Conservation (phyloP, 2,797 vertebrate species). For the Spondyliosoma cantharus region DNA sequence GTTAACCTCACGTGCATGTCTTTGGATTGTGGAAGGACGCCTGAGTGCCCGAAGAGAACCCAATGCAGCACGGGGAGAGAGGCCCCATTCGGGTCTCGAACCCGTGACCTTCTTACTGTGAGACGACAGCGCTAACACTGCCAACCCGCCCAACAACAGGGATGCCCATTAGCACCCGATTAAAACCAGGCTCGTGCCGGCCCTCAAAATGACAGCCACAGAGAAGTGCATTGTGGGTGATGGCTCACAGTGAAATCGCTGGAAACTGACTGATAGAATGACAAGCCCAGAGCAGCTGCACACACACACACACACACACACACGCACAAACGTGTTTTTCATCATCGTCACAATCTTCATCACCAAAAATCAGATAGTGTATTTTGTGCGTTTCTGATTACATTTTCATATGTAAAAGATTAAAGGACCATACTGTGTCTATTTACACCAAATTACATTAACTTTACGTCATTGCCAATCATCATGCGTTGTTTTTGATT, state of each 20-base stretch:
- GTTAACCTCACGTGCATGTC: too few relatives aligned
- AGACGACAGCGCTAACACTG: too few relatives aligned
- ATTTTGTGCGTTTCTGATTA: too few relatives aligned
- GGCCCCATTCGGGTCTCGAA: too few relatives aligned
- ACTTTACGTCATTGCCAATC: neutral
- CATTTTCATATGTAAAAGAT: neutral
- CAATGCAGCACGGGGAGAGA: too few relatives aligned
- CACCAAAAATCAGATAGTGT: neutral
- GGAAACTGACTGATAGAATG: constrained; percentile 51
- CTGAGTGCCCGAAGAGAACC: too few relatives aligned
- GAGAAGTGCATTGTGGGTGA: constrained; percentile 40
- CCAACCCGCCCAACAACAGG: neutral
- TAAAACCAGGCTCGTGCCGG: constrained; percentile 1
- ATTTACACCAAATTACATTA: neutral
- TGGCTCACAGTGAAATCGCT: constrained; percentile 36
- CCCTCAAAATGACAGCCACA: constrained; percentile 1
- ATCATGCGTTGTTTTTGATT: neutral
- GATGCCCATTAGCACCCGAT: neutral
- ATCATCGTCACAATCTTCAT: constrained; percentile 5
- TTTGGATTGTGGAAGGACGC: too few relatives aligned
- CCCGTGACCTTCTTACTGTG: too few relatives aligned
- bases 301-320: constrained; percentile 32
- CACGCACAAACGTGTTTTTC: constrained; percentile 18
- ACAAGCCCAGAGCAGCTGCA: constrained; percentile 63
- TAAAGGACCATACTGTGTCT: neutral